Evolutionary conservation across 1,140 invertebrate genomes (phyloP).

Genomic region (Magallana ariakensis): DNA sequence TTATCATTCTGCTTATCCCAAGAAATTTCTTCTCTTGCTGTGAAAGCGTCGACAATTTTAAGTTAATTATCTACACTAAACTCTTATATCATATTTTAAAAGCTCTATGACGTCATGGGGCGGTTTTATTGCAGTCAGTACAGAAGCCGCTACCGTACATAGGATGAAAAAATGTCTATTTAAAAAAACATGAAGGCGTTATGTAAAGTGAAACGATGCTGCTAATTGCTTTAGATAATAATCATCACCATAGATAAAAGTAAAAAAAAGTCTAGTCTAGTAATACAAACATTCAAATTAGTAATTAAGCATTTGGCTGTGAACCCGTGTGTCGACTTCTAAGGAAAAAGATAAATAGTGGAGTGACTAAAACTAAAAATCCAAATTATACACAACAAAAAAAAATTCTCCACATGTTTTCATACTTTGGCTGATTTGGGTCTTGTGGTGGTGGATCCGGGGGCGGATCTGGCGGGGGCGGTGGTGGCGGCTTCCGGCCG

Average conservation of each 20-base stretch:
- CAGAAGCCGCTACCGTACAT: background rate
- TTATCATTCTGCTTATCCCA: background rate
- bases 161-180: background rate
- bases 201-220: background rate
- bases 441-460: constrained; percentile 12
- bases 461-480: constrained; percentile 25
- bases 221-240: background rate
- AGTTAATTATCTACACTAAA: background rate
- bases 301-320: background rate
- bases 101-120: constrained; percentile 20
- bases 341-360: background rate
- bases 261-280: background rate
- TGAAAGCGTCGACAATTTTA: background rate
- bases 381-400: background rate
- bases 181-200: background rate
- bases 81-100: constrained; percentile 31
- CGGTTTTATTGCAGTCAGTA: background rate
- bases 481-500: constrained; percentile 35
- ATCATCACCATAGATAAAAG: background rate
- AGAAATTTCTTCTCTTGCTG: background rate
- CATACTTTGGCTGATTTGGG: constrained; percentile 22
- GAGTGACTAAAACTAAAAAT: background rate
- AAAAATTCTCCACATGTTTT: background rate
- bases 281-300: background rate
- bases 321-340: background rate